Percentiles rank a stretch among this genome's conserved stretches.
These are phyloP conservation scores for Eleginops maclovinus DNA, from an alignment of 2,113 vertebrate genomes.

Conservation along the genomic window DNA sequence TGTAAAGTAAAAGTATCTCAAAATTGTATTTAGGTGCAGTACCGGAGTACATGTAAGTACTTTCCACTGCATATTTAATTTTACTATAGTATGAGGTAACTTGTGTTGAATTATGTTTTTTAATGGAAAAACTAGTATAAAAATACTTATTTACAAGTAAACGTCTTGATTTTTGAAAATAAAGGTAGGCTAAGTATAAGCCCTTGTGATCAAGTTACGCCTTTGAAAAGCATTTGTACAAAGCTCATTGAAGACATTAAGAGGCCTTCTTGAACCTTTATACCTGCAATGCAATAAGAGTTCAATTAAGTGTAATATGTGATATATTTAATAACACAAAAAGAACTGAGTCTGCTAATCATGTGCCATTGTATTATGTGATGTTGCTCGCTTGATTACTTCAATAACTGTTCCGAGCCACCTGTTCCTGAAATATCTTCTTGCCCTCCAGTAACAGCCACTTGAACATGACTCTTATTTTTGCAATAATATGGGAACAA, in stretches of 20 bases:
- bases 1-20: neutral
- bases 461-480: conserved; percentile 21
- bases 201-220: neutral
- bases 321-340: conserved; percentile 21
- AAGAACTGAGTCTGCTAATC: neutral
- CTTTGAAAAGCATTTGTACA: neutral
- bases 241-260: neutral
- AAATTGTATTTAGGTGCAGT: neutral
- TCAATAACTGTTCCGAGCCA: conserved; percentile 11
- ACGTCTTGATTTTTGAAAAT: neutral
- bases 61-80: neutral
- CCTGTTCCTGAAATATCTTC: conserved; percentile 9
- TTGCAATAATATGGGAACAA: conserved; percentile 38
- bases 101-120: too few species aligned
- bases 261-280: conserved; percentile 1
- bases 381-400: conserved; percentile 34
- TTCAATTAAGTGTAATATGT: neutral
- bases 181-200: neutral
- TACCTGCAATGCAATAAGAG: neutral
- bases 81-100: neutral
- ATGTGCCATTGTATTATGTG: neutral
- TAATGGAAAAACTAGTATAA: neutral
- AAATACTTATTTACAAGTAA: neutral
- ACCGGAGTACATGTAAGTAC: neutral
- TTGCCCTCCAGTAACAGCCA: conserved; percentile 22